Evolutionary conservation across 2,888 invertebrate genomes (phyloP), one percentile per base, ranked within the genome.

Genomic region (Tachina fera): DNA sequence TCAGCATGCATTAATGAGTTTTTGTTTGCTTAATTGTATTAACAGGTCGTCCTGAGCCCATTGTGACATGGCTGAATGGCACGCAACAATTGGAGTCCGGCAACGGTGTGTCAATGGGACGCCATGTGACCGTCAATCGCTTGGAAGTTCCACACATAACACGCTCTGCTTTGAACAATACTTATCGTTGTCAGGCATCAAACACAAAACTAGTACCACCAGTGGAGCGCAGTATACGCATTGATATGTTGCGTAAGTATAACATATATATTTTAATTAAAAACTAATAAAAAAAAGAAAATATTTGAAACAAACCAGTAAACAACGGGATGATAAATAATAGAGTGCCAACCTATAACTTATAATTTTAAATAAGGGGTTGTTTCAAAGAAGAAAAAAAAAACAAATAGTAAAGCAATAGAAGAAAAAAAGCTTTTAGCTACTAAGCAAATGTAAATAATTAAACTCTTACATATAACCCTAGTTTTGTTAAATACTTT

Each of bases 121-220:
- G 95, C 45, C 96, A 96, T 91, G 95, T 97, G 75, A 95, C 97
- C 60, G 96, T 97, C 83, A 97, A 97, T 94, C 95, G 95, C 83
- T 93, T 97, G 89, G 96, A 96, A 91, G 95, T 97, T 88, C 94
- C 95, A 19, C 95, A 95, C 87, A 94, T 97, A 77, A 95, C 94
- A 88, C 94, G 97, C 88, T 95, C 95, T 85, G 96, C 97, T 89
- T 94, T 97, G 81, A 97, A 97, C 92, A 96, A 96, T 56, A 96
- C 97, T 47, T 97, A 96, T 94, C 97, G 96, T 92, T 97, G 97
- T 91, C 96, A 97, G 92, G 97, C 97, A 13, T 95, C 96, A 81
- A 97, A 97, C 92, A 97, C 97, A 61, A 96, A 97, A 92, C 95
- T 97, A 85, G 96, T 96, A 92, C 95, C 96, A 91, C 97, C 97